Evolutionary conservation across 2,888 invertebrate genomes (phyloP).

Genomic region (Scotopteryx bipunctaria): DNA sequence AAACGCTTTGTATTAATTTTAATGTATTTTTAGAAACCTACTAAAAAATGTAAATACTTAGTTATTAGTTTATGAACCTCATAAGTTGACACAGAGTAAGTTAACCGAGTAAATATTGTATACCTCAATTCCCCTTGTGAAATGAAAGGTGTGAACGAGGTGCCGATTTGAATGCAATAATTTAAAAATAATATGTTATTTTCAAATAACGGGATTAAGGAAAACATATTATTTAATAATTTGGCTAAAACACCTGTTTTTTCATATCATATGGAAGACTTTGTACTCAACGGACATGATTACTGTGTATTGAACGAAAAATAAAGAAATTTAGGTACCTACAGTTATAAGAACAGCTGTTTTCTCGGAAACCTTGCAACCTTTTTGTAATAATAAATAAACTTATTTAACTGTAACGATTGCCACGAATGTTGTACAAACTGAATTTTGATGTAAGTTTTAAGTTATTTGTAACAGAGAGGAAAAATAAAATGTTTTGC

Average conservation of each 20-base stretch:
- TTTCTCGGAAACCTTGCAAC: constrained; percentile 1
- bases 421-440: constrained; percentile 42
- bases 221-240: background rate
- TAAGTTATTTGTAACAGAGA: constrained; percentile 73
- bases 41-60: constrained; percentile 43
- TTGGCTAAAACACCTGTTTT: constrained; percentile 12
- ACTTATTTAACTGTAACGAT: constrained; percentile 12
- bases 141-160: constrained; percentile 9
- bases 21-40: constrained; percentile 38
- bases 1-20: constrained; percentile 42
- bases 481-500: constrained; percentile 71
- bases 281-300: too few relatives aligned
- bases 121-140: background rate
- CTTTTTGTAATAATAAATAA: too few relatives aligned
- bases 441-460: constrained; percentile 49
- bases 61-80: background rate
- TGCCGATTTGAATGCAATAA: constrained; percentile 14
- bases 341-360: constrained; percentile 17
- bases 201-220: constrained; percentile 12
- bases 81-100: constrained; percentile 6
- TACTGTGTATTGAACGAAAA: constrained; percentile 1
- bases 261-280: too few relatives aligned
- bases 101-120: background rate
- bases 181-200: constrained; percentile 13
- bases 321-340: constrained; percentile 11